Evolutionary conservation across 2,888 invertebrate genomes (phyloP).

Genomic region (Caenorhabditis panamensis): DNA sequence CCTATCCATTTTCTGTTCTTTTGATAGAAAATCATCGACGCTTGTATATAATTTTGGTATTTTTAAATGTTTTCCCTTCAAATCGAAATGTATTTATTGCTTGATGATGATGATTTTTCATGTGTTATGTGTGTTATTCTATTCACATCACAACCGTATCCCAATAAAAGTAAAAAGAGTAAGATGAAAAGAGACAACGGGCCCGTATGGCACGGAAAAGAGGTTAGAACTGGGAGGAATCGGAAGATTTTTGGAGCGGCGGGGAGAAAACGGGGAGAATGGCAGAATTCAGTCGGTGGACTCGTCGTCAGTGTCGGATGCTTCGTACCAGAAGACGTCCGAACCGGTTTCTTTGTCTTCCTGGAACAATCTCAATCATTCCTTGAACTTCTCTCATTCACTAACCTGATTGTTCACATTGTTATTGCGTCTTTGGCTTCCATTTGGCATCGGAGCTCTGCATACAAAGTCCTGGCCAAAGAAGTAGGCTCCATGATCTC

Average conservation of each 20-base stretch:
- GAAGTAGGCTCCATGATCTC: constrained; percentile 48
- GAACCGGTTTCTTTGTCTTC: constrained; percentile 22
- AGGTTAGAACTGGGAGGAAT: constrained; percentile 5
- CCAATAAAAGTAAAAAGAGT: neutral
- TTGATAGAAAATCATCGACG: constrained; percentile 14
- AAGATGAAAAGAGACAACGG: constrained; percentile 3
- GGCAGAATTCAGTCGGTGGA: neutral
- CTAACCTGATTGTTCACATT: constrained; percentile 17
- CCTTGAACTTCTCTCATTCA: neutral
- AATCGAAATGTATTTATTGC: constrained; percentile 1
- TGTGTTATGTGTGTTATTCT: too few relatives aligned
- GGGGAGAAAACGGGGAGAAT: neutral
- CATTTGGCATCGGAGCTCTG: constrained; percentile 40
- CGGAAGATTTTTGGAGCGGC: neutral
- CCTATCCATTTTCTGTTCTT: constrained; percentile 3
- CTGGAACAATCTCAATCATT: constrained; percentile 5
- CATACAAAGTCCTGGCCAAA: constrained; percentile 55
- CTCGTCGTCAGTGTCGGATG: constrained; percentile 61
- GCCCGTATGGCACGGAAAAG: constrained; percentile 49
- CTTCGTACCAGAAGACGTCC: constrained; percentile 59
- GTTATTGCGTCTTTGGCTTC: constrained; percentile 16
- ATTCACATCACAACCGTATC: constrained; percentile 57
- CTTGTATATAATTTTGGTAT: constrained; percentile 13
- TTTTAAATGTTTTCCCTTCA: neutral
- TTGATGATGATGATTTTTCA: constrained; percentile 2